Base-by-base conservation (phyloP, 2,797 vertebrate genomes). In the Siniperca obscura region DNA sequence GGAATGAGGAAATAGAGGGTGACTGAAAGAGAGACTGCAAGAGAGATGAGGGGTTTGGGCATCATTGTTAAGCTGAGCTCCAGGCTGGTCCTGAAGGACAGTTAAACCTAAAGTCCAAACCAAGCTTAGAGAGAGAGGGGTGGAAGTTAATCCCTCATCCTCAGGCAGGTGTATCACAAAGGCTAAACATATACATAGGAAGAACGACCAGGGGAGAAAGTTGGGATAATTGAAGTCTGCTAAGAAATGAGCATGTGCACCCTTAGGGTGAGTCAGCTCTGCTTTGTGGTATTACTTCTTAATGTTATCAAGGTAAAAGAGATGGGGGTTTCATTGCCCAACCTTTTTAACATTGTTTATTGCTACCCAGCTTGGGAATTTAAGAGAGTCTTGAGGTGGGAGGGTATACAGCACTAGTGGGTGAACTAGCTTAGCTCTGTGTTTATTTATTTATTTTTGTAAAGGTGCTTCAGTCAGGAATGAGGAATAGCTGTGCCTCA, bases 101-200 rank as follows among this genome's bases (percentile, higher is more conserved):
- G 87, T 83, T 92, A 91, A 93, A 92, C 93, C 83, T 79, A 86
- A 90, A 94, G 92, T 93, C 91, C 93, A 92, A 91, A 90, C 92
- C 78, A 66, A 77, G 91, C 87, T 92, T 85, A 88, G 84, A 84
- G 87, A 90, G 76, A 90, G 76, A 85, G 70, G 70, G 83, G 74
- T 87, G 80, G 85, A 90, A 92, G 92, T 92, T 95, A 95, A 96
- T 95, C 94, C 94, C 82, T 82, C 94, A 83, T 95, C 94, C 94
- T 92, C 84, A 85, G 92, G 93, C 93, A 91, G 90, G 92, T 95
- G 90, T 89, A 95, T 94, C 93, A 95, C 92, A 93, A 93, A 94
- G 95, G 93, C 94, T 96, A 95, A 96, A 95, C 95, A 95, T 94
- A 95, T 94, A 93, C 92, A 91, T 92, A 89, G 93, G 88, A 91